Percentiles rank a stretch among this genome's conserved stretches.
Evolutionary conservation across 2,797 vertebrate genomes (phyloP).

Genomic region (Thalassophryne amazonica): DNA sequence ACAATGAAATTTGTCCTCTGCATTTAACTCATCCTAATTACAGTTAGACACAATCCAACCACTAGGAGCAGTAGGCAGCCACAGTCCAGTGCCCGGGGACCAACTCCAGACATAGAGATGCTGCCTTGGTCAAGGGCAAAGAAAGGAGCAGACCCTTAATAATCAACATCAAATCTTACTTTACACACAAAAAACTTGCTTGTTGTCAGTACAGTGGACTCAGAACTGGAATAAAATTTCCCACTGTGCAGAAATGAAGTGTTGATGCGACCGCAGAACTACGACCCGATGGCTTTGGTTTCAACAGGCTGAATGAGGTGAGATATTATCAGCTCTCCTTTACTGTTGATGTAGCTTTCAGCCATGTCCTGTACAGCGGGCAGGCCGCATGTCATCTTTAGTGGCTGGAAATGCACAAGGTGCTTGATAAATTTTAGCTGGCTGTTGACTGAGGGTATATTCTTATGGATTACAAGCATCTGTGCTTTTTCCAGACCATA

Average conservation of each 20-base stretch:
- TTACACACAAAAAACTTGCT: no score
- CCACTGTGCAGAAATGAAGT: not conserved
- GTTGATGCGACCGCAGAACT: slow-evolving; percentile 4
- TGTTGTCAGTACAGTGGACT: no score
- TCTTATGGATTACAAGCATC: slow-evolving; percentile 89
- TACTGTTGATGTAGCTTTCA: slow-evolving; percentile 84
- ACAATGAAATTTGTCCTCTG: no score
- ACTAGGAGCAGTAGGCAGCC: no score
- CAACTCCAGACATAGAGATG: no score
- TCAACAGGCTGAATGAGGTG: slow-evolving; percentile 76
- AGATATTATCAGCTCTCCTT: slow-evolving; percentile 85
- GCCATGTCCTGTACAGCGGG: slow-evolving; percentile 88
- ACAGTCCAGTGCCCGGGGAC: no score
- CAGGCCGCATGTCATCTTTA: slow-evolving; percentile 88
- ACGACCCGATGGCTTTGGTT: slow-evolving; percentile 72
- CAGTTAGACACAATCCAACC: no score
- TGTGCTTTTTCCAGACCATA: slow-evolving; percentile 82
- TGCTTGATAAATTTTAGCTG: slow-evolving; percentile 91
- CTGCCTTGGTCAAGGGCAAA: no score
- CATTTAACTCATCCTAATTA: no score
- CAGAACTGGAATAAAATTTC: not conserved
- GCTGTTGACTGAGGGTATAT: slow-evolving; percentile 88
- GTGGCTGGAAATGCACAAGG: slow-evolving; percentile 88
- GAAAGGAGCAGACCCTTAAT: no score
- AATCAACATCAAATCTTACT: no score